phyloP scores from a whole-genome alignment of 2,113 vertebrate species.

The Passer domesticus region DNA sequence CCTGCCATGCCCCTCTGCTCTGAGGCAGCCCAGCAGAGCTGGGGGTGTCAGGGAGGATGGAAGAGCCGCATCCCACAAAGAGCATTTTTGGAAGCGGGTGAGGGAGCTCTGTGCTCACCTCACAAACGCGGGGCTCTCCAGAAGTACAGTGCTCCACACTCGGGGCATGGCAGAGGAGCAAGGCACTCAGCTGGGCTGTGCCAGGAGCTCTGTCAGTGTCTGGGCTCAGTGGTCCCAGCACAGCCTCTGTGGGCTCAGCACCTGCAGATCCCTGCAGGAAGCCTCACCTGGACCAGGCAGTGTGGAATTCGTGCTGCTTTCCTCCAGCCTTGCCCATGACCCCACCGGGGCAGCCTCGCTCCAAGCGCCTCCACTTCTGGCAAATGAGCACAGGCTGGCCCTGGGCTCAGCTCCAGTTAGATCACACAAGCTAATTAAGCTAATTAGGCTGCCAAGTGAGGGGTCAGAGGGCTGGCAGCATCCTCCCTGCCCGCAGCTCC shows the following conservation, averaged over 20 bases:
- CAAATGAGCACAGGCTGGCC: not conserved
- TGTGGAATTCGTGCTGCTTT: not conserved
- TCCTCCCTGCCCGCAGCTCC: not conserved
- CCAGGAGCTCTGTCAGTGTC: not conserved
- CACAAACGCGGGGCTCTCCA: not conserved
- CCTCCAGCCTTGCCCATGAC: not conserved
- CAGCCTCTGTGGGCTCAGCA: not conserved
- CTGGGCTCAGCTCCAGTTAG: not conserved
- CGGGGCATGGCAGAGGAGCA: not conserved
- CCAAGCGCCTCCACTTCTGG: not conserved
- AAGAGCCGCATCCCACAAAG: too few relatives aligned
- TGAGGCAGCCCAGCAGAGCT: not conserved
- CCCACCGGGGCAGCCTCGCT: not conserved
- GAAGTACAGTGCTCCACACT: accelerated
- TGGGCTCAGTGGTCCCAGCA: not conserved
- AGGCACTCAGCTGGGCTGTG: not conserved
- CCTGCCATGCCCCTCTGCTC: not conserved
- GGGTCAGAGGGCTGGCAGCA: not conserved
- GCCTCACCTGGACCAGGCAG: accelerated
- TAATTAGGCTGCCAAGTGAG: not conserved
- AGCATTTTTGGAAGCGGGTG: not conserved
- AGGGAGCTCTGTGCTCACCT: not conserved
- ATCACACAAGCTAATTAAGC: not conserved
- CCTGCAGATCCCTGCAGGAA: not conserved
- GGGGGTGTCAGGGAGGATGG: not conserved